Percentiles rank a stretch among this genome's conserved stretches.
Conservation (phyloP, 53 echinoderm and acorn worm species). For the Pentamera pediparva region DNA sequence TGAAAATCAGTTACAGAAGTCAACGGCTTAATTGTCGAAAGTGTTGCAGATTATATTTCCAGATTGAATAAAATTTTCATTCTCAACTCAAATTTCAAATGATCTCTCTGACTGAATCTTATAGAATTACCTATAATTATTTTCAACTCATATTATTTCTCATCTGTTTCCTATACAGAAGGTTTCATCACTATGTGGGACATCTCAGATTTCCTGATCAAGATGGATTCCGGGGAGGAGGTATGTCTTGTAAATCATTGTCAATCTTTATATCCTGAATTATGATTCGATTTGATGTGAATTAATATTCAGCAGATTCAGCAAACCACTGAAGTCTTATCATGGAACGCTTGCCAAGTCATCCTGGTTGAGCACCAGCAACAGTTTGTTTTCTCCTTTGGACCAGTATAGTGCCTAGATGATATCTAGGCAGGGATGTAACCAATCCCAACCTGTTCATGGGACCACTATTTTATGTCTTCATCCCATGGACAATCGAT, state of each 20-base stretch:
- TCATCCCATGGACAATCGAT: no score
- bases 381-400: no score
- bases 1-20: no score
- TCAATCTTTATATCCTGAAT: neutral
- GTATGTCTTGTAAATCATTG: neutral
- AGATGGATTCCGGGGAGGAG: slow-evolving; percentile 54
- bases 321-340: neutral
- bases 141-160: neutral
- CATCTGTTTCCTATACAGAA: slow-evolving; percentile 52
- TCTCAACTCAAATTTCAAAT: no score
- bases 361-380: neutral
- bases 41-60: neutral
- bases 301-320: neutral
- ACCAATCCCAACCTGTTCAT: no score
- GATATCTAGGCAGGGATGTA: no score
- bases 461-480: no score
- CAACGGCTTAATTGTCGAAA: no score
- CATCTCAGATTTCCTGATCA: slow-evolving; percentile 63
- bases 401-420: no score
- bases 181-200: slow-evolving; percentile 95
- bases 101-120: neutral
- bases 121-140: neutral
- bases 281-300: neutral
- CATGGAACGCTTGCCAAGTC: neutral
- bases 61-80: no score